Evolutionary conservation across 2,888 invertebrate species (phyloP).

Genomic region (Tetragonula carbonaria): DNA sequence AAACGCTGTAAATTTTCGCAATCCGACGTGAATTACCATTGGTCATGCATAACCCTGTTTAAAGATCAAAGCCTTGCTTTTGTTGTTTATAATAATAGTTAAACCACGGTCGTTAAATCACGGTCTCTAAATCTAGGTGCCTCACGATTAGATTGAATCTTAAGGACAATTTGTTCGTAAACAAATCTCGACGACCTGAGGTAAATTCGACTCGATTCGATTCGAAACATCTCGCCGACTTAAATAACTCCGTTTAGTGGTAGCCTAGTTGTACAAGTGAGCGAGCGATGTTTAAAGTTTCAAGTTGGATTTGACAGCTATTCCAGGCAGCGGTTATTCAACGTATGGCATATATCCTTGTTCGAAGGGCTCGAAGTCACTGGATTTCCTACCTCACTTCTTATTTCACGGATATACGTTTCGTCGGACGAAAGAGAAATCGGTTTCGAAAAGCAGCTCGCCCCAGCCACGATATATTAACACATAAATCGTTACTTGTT

Average conservation of each 20-base stretch:
- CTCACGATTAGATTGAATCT: neutral
- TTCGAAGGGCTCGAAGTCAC: constrained; percentile 31
- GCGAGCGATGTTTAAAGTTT: constrained; percentile 51
- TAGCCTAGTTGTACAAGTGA: constrained; percentile 26
- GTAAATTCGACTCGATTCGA: neutral
- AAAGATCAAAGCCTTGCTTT: too few relatives aligned
- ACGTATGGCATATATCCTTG: constrained; percentile 37
- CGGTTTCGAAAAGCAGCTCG: constrained; percentile 10
- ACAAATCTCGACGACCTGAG: neutral
- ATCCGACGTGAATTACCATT: too few relatives aligned
- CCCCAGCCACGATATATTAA: constrained; percentile 40
- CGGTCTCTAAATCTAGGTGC: too few relatives aligned
- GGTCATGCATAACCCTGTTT: too few relatives aligned
- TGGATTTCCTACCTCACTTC: constrained; percentile 13
- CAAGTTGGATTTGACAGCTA: constrained; percentile 31
- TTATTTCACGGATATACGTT: too few relatives aligned
- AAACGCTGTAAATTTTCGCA: too few relatives aligned
- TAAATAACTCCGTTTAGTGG: neutral
- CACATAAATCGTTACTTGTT: constrained; percentile 60
- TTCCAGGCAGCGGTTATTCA: constrained; percentile 19
- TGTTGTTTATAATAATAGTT: too few relatives aligned
- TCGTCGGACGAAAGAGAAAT: constrained; percentile 31
- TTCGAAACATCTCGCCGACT: neutral
- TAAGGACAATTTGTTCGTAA: neutral
- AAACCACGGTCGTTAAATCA: too few relatives aligned